These are phyloP conservation scores for Rousettus madagascariensis DNA, from an alignment of 2,797 vertebrate genomes.

Conservation along the genomic window DNA sequence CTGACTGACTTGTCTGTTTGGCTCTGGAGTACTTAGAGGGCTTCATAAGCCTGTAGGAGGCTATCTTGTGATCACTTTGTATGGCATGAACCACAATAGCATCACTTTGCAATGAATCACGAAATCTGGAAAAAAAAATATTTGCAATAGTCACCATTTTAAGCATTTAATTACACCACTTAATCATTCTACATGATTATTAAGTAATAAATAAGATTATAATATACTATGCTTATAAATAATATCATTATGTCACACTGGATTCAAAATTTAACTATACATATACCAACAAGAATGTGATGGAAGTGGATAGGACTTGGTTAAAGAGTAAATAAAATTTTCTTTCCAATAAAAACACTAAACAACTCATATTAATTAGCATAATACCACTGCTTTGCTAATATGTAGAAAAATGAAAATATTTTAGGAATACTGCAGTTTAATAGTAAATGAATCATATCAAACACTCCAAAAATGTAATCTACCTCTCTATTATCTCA, in stretches of 20 bases:
- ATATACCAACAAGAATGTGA: neutral
- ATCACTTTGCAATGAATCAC: conserved; percentile 83
- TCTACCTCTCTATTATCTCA: neutral
- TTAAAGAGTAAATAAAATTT: conserved; percentile 22
- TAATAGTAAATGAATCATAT: neutral
- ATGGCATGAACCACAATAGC: conserved; percentile 88
- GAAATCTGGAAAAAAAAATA: conserved; percentile 86
- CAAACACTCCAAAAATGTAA: conserved; percentile 10
- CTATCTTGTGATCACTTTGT: conserved; percentile 86
- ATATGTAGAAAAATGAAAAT: neutral
- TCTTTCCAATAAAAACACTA: neutral
- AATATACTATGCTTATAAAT: neutral
- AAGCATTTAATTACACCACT: neutral
- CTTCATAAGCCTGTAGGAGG: conserved; percentile 88
- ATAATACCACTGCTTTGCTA: neutral
- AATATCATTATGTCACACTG: neutral
- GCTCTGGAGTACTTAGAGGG: conserved; percentile 73
- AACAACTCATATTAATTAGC: neutral
- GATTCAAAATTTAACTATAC: neutral
- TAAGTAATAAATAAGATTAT: conserved; percentile 25
- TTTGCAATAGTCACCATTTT: conserved; percentile 22
- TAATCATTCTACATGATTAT: neutral
- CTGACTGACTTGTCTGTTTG: conserved; percentile 55
- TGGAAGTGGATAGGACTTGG: neutral
- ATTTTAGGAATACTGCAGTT: neutral